Base-by-base conservation (phyloP, 2,113 vertebrate genomes). In the Pardalotus punctatus region DNA sequence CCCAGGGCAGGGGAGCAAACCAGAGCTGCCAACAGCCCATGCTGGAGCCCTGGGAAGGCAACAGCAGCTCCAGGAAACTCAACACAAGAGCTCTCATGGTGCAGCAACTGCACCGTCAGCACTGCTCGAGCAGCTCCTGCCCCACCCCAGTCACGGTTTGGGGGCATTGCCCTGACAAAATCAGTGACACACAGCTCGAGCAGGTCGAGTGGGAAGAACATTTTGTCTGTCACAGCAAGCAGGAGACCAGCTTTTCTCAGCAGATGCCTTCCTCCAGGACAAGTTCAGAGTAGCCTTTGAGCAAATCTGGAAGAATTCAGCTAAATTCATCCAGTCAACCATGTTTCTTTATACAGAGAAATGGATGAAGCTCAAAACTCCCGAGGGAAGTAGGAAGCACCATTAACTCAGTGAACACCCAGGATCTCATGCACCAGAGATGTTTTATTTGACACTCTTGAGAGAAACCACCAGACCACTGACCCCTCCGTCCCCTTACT, bases 71-170 rank as follows among this genome's bases (percentile, higher is more conserved):
- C 86, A 36, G 1, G 1, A 18, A 60, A 28, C n/a, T 47, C 36
- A 36, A 8, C 31, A 1, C 70, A 60, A 4, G 9, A 56, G 50
- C 81, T 57, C 47, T 50, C 48, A 10, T 2, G 5, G 38, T 12
- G 40, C 5, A 17, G 42, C 36, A 13, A 1, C 15, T 12, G 61
- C 5, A 5, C 14, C 4, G 7, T 0, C 56, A 36, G 71, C n/a
- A 11, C 20, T 38, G 3, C 61, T 7, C 15, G 38, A 48, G 69
- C 60, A 64, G 43, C 57, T 47, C 48, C 29, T 0, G 4, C 62
- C 54, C 31, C 47, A 57, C 7, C 18, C 2, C 36, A 3, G 38
- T 1, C 21, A 23, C 0, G 0, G n/a, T 4, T 11, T 0, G 3
- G 69, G 62, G 21, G 22, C 38, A 2, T 40, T 28, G 54, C 40